Conservation (phyloP, 2,113 vertebrate genomes). For the Mormyrus iriodes region DNA sequence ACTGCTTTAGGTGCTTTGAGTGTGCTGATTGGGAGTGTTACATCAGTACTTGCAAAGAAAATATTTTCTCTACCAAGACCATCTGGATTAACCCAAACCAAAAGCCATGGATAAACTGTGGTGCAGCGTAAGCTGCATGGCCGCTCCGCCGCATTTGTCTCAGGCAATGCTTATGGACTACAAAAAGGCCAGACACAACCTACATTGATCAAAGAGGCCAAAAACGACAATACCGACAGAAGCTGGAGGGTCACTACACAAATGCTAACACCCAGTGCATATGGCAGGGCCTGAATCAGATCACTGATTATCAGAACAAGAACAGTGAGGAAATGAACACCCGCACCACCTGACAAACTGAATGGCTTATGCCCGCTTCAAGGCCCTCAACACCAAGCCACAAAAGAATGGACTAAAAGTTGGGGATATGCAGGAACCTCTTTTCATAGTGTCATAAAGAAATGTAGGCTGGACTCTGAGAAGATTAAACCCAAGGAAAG, state of each 20-base stretch:
- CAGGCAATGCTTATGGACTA: too few relatives aligned
- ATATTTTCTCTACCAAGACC: background rate
- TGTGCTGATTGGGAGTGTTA: background rate
- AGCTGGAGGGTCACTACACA: conserved; percentile 13
- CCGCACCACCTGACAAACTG: background rate
- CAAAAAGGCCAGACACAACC: background rate
- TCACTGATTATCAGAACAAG: background rate
- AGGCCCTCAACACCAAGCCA: background rate
- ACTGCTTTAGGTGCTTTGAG: background rate
- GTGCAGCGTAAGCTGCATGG: background rate
- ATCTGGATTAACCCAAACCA: background rate
- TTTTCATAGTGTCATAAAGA: background rate
- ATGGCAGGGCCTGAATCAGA: background rate
- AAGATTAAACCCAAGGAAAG: background rate
- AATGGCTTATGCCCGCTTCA: background rate
- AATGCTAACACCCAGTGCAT: background rate
- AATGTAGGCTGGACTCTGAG: background rate
- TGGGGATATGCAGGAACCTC: background rate
- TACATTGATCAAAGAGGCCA: background rate
- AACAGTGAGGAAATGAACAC: background rate
- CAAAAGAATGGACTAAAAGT: background rate
- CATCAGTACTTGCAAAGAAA: background rate
- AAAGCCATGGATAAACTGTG: background rate
- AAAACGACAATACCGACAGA: conserved; percentile 22
- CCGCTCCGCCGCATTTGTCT: too few relatives aligned